Base-by-base conservation (phyloP, 2,888 invertebrate species). In the Thyatira batis region DNA sequence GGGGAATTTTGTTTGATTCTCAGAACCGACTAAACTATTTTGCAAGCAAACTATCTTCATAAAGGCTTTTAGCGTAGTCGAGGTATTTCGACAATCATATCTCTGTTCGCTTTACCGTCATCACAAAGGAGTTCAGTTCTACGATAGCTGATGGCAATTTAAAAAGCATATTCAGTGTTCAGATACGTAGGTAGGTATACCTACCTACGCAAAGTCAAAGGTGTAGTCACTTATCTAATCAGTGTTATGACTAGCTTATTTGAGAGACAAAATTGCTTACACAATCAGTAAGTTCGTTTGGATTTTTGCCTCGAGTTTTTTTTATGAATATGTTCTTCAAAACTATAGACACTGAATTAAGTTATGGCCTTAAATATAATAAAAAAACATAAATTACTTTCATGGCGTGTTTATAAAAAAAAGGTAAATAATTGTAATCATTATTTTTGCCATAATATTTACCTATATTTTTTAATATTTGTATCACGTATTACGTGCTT, bases 1-100 rank as follows among this genome's bases (percentile, higher is more conserved):
- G 17, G 17, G 39, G 39, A 48, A 48, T 48, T 48, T 28, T 27
- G 48, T 27, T 27, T 48, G 17, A 48, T 48, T 28, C 27, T 28
- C 48, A 11, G 48, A 3, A 39, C 33, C 13, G 33, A 27, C 27
- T 28, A 20, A 48, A 48, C 27, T 27, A 48, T 48, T 48, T 48
- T 48, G 23, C 27, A 48, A 27, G 48, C 48, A 48, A 27, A 48
- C 48, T 27, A 48, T 48, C 28, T 48, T 48, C 20, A 20, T 48
- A 20, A 27, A 27, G 48, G 27, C 27, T 27, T 48, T 48, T 27
- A 46, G 9, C 45, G 23, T 23, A 25, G 45, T 25, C 10, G 48
- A 28, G 27, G 48, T 27, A 48, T 48, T 48, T 27, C 27, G 11
- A 21, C 48, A 48, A 48, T 48, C 48, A 28, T 48, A 48, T 28